Base-by-base conservation (phyloP, 2,888 invertebrate genomes). In the Hemithea aestivaria region DNA sequence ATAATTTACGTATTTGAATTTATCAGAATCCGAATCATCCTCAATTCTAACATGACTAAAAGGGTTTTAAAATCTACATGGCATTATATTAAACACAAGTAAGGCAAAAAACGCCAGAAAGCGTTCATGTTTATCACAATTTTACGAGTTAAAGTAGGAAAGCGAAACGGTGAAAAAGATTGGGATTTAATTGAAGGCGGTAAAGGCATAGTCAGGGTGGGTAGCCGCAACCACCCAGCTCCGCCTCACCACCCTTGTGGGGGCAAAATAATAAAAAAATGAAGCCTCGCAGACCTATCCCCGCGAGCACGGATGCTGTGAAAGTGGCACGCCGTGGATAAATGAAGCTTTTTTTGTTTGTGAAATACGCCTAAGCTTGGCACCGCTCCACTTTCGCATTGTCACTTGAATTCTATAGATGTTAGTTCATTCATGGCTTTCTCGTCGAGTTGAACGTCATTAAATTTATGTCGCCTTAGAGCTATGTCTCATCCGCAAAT, bases 321-420 rank as follows among this genome's bases (percentile, higher is more conserved):
- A 84, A 84, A 85, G 82, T 84, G 84, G 84, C 82, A 83, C 85
- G 74, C 77, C 70, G 77, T 75, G 82, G 79, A 84, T 83, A 84
- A 85, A 85, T 85, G 81, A 83, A 81, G 71, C 71, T 78, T 83
- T 84, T 84, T 82, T 83, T 85, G 80, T 84, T 80, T 81, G 77
- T 72, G 68, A 68, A 79, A 78, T 81, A 77, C 72, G 79, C 75
- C 78, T 82, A 79, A 83, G 83, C 81, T 67, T 64, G 63, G 64
- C 76, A 65, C 58, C 76, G 82, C 62, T 77, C 80, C 73, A 81
- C 78, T 83, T 83, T 78, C 59, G 73, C 67, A 85, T 82, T 83
- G 82, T 83, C 73, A 66, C 67, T 74, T 56, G 58, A 77, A 77
- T 82, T 82, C 80, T 75, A 81, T 80, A 58, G 75, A 70, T 80